These are phyloP conservation scores for Elysia crispata DNA, from an alignment of 2,888 invertebrate species.

Conservation along the genomic window DNA sequence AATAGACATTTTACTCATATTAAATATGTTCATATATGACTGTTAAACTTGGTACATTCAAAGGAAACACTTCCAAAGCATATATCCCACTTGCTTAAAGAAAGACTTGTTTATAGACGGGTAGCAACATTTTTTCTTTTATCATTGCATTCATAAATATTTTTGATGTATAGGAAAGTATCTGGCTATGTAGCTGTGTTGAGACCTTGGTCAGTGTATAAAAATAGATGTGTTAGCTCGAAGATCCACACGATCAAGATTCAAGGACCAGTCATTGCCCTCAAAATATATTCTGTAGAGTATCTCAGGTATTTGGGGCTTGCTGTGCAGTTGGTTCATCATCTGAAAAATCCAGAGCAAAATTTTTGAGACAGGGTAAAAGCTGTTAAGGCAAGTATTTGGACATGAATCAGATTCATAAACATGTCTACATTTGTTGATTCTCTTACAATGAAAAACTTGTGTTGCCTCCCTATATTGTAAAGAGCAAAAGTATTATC, in stretches of 20 bases:
- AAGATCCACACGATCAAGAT: constrained; percentile 51
- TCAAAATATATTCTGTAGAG: constrained; percentile 54
- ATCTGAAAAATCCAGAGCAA: constrained; percentile 34
- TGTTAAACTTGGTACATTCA: no score
- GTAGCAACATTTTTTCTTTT: no score
- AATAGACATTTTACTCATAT: no score
- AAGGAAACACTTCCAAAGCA: no score
- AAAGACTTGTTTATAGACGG: no score
- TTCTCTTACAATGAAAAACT: not conserved
- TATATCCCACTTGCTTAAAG: no score
- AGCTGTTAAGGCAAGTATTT: not conserved
- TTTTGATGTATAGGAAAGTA: no score
- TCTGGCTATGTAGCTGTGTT: no score
- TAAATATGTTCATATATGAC: no score
- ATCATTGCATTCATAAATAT: no score
- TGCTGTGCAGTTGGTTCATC: constrained; percentile 43
- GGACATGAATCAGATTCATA: not conserved
- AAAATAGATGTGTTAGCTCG: constrained; percentile 56
- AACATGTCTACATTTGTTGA: not conserved
- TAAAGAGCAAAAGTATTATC: no score
- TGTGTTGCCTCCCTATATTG: not conserved
- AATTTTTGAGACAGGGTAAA: not conserved
- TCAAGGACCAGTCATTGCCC: constrained; percentile 49
- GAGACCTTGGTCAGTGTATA: constrained; percentile 46
- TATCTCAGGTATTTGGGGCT: constrained; percentile 47